Base-by-base conservation (phyloP, 2,797 vertebrate species). In the Brachyalestes nurse region DNA sequence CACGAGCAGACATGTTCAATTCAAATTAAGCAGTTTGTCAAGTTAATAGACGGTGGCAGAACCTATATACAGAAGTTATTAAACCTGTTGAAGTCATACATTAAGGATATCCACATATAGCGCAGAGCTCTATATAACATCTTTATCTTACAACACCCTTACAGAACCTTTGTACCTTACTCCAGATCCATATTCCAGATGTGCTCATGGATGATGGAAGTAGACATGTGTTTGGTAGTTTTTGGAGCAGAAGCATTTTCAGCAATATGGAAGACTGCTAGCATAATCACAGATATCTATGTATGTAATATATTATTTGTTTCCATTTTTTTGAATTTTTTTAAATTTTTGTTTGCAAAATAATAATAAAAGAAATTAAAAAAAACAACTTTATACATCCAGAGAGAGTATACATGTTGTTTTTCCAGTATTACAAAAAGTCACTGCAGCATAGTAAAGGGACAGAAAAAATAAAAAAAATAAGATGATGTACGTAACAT, bases 11-110 rank as follows among this genome's bases (percentile, higher is more conserved):
- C 42, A 61, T 28, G 72, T 61, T 64, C 17, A 58, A 10, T 74
- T 74, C 23, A 58, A 38, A 74, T 66, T 19, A 72, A 72, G 67
- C 13, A 28, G 47, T 78, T 40, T 79, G 78, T 75, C 47, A 75
- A 25, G 19, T 55, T 47, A n/a, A 73, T 21, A 60, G 65, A 64
- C 25, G 25, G 6, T 19, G 72, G 21, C 71, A 67, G 53, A 67
- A 21, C 70, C 10, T 79, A 14, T 60, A 75, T 64, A 67, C 28
- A 69, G 70, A 75, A 34, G 64, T 60, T 61, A 34, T 69, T 60
- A 25, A 17, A 66, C 21, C 28, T 49, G n/a, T n/a, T 28, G 34
- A 45, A 60, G 64, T 21, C 62, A 38, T 75, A 71, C 69, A 72
- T 72, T 72, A 72, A 72, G 55, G 25, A 34, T 53, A 34, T 9